A percentile compares a stretch with the other conserved stretches of the same genome.
Evolutionary conservation across 2,797 vertebrate genomes (phyloP).

Genomic region (Rousettus madagascariensis): DNA sequence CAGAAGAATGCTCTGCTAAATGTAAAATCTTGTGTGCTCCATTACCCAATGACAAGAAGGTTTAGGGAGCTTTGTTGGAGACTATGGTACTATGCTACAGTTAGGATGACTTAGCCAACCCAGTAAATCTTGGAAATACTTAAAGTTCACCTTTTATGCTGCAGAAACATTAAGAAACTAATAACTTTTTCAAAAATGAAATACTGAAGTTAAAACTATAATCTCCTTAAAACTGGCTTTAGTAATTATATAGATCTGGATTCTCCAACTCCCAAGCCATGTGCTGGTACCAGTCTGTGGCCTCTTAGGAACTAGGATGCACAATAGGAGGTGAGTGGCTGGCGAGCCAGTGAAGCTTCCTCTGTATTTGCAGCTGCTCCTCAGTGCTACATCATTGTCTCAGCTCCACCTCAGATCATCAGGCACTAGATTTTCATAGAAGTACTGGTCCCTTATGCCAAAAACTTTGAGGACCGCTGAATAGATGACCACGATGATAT

Average conservation of each 20-base stretch:
- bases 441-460: too few relatives aligned
- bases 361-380: too few relatives aligned
- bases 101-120: not conserved
- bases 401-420: too few relatives aligned
- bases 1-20: not conserved
- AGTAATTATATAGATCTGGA: not conserved
- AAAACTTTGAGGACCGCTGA: too few relatives aligned
- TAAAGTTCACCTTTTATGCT: not conserved
- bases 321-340: too few relatives aligned
- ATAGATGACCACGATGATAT: not conserved
- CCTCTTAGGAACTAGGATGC: too few relatives aligned
- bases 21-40: constrained; percentile 44
- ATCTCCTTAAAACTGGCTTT: not conserved
- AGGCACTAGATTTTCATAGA: too few relatives aligned
- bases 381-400: too few relatives aligned
- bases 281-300: too few relatives aligned
- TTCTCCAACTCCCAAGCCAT: too few relatives aligned
- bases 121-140: not conserved
- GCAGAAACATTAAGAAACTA: not conserved
- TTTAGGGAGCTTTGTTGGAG: not conserved
- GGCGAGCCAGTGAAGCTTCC: too few relatives aligned
- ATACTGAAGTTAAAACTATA: not conserved
- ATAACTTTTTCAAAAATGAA: not conserved
- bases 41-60: not conserved
- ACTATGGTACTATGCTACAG: not conserved